These are phyloP conservation scores for Ennomos quercinarius DNA, from an alignment of 2,888 invertebrate genomes.

Conservation along the genomic window DNA sequence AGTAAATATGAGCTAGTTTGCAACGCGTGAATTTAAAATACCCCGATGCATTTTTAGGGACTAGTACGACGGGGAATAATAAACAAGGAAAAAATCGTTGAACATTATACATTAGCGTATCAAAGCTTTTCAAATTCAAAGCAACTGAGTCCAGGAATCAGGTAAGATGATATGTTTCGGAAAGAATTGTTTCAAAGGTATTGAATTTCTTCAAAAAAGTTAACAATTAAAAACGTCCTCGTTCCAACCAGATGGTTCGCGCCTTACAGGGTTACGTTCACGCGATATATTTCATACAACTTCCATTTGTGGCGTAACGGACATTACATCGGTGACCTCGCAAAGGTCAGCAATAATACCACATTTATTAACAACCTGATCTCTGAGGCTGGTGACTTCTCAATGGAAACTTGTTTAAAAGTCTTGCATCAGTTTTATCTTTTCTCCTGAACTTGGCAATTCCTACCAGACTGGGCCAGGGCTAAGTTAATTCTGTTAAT, in stretches of 20 bases:
- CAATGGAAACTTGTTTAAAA: conserved; percentile 70
- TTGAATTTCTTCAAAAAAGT: conserved; percentile 8
- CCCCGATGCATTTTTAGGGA: too few relatives aligned
- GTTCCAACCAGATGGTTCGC: conserved; percentile 31
- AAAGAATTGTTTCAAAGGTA: not conserved
- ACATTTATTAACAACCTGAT: conserved; percentile 48
- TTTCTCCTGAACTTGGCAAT: conserved; percentile 31
- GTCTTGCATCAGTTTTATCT: conserved; percentile 43
- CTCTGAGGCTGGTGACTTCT: conserved; percentile 27
- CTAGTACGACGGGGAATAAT: too few relatives aligned
- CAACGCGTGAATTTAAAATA: too few relatives aligned
- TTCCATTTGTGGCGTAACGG: conserved; percentile 42
- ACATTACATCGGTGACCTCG: conserved; percentile 65
- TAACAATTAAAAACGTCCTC: conserved; percentile 16
- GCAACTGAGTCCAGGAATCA: too few relatives aligned
- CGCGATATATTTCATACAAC: conserved; percentile 24
- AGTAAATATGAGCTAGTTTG: not conserved
- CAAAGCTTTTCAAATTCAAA: too few relatives aligned
- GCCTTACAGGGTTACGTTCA: conserved; percentile 19
- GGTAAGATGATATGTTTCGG: too few relatives aligned
- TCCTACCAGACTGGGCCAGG: conserved; percentile 46
- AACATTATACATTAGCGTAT: too few relatives aligned
- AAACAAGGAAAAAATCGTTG: too few relatives aligned
- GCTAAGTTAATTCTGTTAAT: conserved; percentile 21
- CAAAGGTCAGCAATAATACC: conserved; percentile 60